Evolutionary conservation across 2,888 invertebrate species (phyloP).

Genomic region (Nemotelus pantherinus): DNA sequence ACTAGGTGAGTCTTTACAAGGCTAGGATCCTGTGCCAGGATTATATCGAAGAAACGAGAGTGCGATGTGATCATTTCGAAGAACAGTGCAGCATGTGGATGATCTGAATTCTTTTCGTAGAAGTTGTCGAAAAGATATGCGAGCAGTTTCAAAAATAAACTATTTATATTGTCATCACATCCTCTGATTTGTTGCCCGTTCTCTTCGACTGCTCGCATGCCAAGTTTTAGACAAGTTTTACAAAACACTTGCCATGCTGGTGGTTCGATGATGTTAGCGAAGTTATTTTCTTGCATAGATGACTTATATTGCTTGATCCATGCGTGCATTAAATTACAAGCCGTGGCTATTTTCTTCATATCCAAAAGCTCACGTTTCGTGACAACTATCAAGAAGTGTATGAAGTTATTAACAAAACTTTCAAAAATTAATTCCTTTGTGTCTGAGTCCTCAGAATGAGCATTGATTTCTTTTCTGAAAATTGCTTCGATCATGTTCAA

Average conservation of each 20-base stretch:
- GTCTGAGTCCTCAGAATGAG: conserved; percentile 54
- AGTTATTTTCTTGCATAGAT: conserved; percentile 51
- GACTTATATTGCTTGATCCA: conserved; percentile 55
- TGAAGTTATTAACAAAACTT: conserved; percentile 67
- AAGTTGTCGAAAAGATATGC: conserved; percentile 69
- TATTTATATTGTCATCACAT: conserved; percentile 60
- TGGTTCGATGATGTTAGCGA: conserved; percentile 60
- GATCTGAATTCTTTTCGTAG: conserved; percentile 67
- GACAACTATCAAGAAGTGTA: conserved; percentile 67
- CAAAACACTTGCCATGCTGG: conserved; percentile 71
- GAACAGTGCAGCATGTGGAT: conserved; percentile 66
- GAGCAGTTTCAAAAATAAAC: conserved; percentile 68
- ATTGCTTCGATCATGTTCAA: conserved; percentile 68
- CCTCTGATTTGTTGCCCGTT: conserved; percentile 62
- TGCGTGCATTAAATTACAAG: conserved; percentile 62
- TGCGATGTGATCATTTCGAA: conserved; percentile 81
- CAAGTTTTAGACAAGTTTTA: conserved; percentile 74
- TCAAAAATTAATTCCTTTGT: conserved; percentile 66
- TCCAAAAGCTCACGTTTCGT: conserved; percentile 65
- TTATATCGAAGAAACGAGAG: conserved; percentile 78
- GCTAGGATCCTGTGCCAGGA: conserved; percentile 67
- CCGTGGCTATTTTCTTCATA: conserved; percentile 60
- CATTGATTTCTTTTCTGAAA: conserved; percentile 66
- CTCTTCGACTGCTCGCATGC: conserved; percentile 66
- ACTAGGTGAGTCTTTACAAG: conserved; percentile 71